A percentile compares a stretch with the other conserved stretches of the same genome.
Evolutionary conservation across 2,113 vertebrate genomes (phyloP).

Genomic region (Scomber colias): DNA sequence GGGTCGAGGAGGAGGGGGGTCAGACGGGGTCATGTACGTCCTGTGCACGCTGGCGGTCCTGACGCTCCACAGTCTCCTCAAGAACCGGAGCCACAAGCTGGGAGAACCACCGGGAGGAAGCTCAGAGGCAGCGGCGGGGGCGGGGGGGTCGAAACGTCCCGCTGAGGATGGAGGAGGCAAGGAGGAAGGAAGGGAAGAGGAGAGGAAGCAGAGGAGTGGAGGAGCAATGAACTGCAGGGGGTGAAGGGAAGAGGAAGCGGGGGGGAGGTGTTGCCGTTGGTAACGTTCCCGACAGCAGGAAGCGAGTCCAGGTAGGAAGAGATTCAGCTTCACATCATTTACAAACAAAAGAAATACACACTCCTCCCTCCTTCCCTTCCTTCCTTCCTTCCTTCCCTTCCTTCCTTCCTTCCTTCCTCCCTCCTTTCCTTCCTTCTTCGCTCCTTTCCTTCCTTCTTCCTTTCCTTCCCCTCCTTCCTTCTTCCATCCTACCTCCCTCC

Average conservation of each 20-base stretch:
- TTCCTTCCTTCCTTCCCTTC: too few species aligned
- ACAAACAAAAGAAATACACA: too few species aligned
- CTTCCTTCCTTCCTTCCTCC: too few species aligned
- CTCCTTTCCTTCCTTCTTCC: too few species aligned
- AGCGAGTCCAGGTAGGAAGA: slow-evolving; percentile 70
- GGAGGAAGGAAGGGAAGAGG: too few species aligned
- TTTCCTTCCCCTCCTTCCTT: too few species aligned
- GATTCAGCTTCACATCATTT: too few species aligned
- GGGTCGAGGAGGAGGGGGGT: too few species aligned
- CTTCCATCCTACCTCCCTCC: too few species aligned
- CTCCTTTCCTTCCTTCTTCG: too few species aligned
- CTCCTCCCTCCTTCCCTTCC: too few species aligned
- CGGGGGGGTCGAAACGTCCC: not conserved
- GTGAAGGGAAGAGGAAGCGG: not conserved
- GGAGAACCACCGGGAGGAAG: not conserved
- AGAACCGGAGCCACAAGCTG: slow-evolving; percentile 17
- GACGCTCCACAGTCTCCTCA: slow-evolving; percentile 74
- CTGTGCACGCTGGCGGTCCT: slow-evolving; percentile 80
- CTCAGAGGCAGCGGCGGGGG: not conserved
- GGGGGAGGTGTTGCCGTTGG: not conserved
- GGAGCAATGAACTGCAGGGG: not conserved
- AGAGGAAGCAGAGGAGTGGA: not conserved
- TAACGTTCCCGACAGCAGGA: slow-evolving; percentile 14
- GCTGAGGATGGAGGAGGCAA: not conserved
- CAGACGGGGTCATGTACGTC: slow-evolving; percentile 83